Evolutionary conservation across 2,888 invertebrate genomes (phyloP).

Genomic region (Odontocolon sp.): DNA sequence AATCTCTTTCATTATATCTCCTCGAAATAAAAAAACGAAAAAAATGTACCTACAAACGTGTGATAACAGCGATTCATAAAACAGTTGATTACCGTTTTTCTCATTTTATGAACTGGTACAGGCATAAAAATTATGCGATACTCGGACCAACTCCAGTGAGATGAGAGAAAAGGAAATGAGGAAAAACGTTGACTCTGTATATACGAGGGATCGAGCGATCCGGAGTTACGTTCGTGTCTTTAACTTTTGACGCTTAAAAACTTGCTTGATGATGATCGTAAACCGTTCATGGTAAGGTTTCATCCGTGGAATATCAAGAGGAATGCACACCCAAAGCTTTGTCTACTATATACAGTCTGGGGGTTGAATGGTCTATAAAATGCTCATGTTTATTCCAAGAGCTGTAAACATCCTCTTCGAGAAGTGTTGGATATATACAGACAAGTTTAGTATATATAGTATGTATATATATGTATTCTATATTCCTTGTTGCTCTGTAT

Average conservation of each 20-base stretch:
- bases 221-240: conserved; percentile 32
- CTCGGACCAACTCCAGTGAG: conserved; percentile 14
- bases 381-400: conserved; percentile 58
- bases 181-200: background rate
- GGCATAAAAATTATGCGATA: conserved; percentile 33
- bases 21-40: background rate
- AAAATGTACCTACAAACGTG: background rate
- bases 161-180: background rate
- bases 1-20: background rate
- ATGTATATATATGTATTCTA: conserved; percentile 25
- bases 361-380: conserved; percentile 57
- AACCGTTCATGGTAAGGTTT: conserved; percentile 46
- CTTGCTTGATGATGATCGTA: conserved; percentile 56
- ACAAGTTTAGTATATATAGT: background rate
- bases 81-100: conserved; percentile 22
- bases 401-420: conserved; percentile 54
- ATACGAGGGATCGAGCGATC: background rate
- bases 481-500: conserved; percentile 13
- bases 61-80: conserved; percentile 8
- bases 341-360: conserved; percentile 16
- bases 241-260: conserved; percentile 54
- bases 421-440: conserved; percentile 26
- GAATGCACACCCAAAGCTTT: conserved; percentile 6
- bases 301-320: conserved; percentile 42
- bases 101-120: conserved; percentile 16